phyloP scores from a whole-genome alignment of 2,797 vertebrate genomes.

The Galaxias olidus region DNA sequence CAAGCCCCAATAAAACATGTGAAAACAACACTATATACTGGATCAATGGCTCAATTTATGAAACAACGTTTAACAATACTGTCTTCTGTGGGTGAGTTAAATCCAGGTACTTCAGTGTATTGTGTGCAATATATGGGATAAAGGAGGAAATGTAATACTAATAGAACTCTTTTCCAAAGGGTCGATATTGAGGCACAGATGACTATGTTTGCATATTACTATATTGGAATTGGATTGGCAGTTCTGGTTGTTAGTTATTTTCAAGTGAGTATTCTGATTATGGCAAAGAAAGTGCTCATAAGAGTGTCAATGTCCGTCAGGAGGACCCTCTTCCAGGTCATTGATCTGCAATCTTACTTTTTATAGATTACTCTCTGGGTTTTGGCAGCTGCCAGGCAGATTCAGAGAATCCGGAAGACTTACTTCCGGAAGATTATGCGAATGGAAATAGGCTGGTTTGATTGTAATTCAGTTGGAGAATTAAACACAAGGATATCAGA shows the following conservation, averaged over 20 bases:
- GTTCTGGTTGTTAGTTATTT: conserved; percentile 76
- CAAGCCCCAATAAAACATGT: conserved; percentile 82
- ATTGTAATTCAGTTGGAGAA: conserved; percentile 82
- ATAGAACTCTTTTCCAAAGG: conserved; percentile 54
- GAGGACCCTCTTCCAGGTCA: neutral
- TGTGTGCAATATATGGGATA: neutral
- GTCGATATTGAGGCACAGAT: conserved; percentile 76
- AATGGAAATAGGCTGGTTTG: conserved; percentile 86
- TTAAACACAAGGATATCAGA: conserved; percentile 83
- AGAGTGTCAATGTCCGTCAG: neutral
- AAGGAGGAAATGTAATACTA: conserved; percentile 1
- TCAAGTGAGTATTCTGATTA: conserved; percentile 64
- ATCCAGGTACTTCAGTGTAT: neutral
- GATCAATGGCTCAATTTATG: conserved; percentile 77
- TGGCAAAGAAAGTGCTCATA: neutral
- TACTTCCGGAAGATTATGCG: conserved; percentile 82
- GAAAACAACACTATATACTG: conserved; percentile 83
- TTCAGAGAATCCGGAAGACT: conserved; percentile 71
- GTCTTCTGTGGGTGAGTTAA: conserved; percentile 71
- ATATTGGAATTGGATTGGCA: conserved; percentile 72
- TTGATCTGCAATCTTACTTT: neutral
- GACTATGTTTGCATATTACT: conserved; percentile 80
- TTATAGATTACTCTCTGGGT: conserved; percentile 79
- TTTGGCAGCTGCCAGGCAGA: conserved; percentile 73
- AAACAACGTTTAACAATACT: conserved; percentile 57